A percentile compares a stretch with the other conserved stretches of the same genome.
phyloP scores from a whole-genome alignment of 2,113 vertebrate species.

The Heliornis fulica region DNA sequence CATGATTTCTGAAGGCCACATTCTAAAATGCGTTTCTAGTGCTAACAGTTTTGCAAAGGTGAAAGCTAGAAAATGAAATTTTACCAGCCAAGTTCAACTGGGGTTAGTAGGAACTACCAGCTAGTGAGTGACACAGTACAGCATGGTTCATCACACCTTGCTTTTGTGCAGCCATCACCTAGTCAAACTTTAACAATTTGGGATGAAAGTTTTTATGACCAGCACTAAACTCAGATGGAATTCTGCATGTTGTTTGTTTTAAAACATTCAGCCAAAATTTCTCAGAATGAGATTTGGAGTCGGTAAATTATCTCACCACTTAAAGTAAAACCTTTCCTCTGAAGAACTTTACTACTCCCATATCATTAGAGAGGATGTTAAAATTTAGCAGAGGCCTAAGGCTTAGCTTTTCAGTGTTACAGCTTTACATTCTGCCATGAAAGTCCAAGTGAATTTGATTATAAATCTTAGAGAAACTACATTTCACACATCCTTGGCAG shows the following conservation, averaged over 20 bases:
- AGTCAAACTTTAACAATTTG: neutral
- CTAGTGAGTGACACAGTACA: neutral
- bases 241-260: neutral
- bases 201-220: neutral
- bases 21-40: neutral
- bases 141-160: neutral
- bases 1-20: neutral
- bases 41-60: neutral
- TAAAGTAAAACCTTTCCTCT: neutral
- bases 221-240: neutral
- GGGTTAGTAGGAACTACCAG: neutral
- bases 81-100: neutral
- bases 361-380: neutral
- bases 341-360: neutral
- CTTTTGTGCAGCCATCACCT: neutral
- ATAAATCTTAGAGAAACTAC: neutral
- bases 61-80: neutral
- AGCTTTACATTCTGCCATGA: neutral
- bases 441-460: neutral
- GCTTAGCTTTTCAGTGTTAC: neutral
- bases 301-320: neutral
- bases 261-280: neutral
- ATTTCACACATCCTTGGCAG: neutral
- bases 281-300: neutral
- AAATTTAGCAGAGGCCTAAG: neutral